Evolutionary conservation across 2,113 vertebrate species (phyloP), one percentile per base, ranked within the genome.

Genomic region (Pedetes capensis): DNA sequence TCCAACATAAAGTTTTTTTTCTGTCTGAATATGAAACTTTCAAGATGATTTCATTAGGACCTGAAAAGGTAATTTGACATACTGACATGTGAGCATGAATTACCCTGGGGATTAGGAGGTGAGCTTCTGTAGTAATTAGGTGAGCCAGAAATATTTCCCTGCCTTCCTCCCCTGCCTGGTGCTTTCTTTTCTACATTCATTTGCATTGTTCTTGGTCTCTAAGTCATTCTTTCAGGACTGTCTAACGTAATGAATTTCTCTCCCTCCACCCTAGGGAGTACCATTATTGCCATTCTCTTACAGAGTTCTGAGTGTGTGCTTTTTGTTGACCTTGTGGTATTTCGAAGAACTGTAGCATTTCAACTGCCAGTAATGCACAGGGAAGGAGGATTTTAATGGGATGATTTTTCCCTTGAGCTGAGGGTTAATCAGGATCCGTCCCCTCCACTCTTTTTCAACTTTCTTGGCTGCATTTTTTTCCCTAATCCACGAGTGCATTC

Each of bases 121-220:
- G 59, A 94, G 72, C 94, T 95, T 94, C 94, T 94, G 22, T 74
- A 96, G 83, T 97, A 98, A 97, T 96, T 95, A 96, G 96, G 71
- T 34, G 2, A 96, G n/a, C 97, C 94, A 94, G 78, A 95, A 97
- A 97, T 97, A 91, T 85, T 94, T 84, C 78, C 86, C 57, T 85
- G 14, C 53, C 61, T 86, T 57, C 34, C 32, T 10, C 37, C 37
- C 44, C 44, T 29, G 6, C 23, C 22, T 34, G 42, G 44, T 78
- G 32, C 29, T 11, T 53, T 39, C 69, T 59, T 80, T 91, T 57
- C 93, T 74, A 32, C 66, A 76, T 55, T 81, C 84, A 34, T n/a
- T 81, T 29, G 53, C 47, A 53, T 7, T 91, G 78, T 66, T 69
- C 81, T 87, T 86, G 72, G 55, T 78, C 96, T 95, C 95, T 76